phyloP scores from a whole-genome alignment of 2,888 invertebrate species.

The Amphipoea lucens region DNA sequence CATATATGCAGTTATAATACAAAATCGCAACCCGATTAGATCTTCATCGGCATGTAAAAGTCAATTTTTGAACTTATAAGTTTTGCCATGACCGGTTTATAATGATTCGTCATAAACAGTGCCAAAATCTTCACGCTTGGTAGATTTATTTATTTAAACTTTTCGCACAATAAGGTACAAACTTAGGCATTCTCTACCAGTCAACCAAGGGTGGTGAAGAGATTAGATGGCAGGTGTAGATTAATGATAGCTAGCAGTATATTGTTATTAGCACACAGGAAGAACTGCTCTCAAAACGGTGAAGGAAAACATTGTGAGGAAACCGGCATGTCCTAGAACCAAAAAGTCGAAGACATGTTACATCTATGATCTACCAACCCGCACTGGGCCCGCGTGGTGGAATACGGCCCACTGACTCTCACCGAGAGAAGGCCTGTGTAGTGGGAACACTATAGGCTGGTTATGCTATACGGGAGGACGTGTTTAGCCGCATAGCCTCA shows the following conservation, averaged over 20 bases:
- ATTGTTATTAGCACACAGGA: background rate
- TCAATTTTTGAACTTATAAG: background rate
- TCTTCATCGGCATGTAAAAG: background rate
- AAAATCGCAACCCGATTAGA: background rate
- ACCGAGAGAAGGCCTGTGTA: background rate
- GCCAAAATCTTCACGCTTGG: background rate
- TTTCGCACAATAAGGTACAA: no score
- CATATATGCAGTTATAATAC: constrained; percentile 40
- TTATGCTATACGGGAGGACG: background rate
- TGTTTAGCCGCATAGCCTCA: no score
- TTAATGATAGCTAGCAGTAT: background rate
- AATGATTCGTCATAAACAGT: background rate
- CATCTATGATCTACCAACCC: background rate
- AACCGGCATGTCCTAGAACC: background rate
- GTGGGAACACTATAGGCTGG: background rate
- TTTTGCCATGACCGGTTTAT: background rate
- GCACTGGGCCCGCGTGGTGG: background rate
- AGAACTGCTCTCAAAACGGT: background rate
- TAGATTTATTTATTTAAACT: no score
- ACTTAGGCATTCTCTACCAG: no score
- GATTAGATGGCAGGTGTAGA: no score
- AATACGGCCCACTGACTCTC: background rate
- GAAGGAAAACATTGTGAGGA: background rate
- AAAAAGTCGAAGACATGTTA: background rate
- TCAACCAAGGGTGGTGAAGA: no score